Percentiles rank a stretch among this genome's conserved stretches.
These are phyloP conservation scores for Antigone vipio DNA, from an alignment of 2,113 vertebrate species.

Conservation along the genomic window DNA sequence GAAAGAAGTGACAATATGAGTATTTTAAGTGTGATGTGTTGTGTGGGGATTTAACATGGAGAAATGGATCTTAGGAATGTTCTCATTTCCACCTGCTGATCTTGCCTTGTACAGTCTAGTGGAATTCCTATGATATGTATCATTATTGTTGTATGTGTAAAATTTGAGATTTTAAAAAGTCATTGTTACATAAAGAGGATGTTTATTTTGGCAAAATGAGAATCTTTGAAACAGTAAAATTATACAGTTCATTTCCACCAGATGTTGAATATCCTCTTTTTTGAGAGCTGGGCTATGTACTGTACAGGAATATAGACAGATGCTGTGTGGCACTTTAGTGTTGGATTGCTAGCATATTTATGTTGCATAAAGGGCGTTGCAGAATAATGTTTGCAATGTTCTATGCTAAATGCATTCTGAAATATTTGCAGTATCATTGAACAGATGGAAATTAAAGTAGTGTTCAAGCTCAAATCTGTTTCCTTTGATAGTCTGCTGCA, in stretches of 20 bases:
- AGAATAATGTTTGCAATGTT: background rate
- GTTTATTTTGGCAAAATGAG: conserved; percentile 48
- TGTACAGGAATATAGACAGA: background rate
- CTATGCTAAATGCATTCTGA: background rate
- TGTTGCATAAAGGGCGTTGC: background rate
- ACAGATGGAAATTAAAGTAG: conserved; percentile 54
- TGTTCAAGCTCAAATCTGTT: background rate
- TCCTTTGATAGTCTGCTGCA: conserved; percentile 1
- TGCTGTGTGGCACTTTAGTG: background rate
- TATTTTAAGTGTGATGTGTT: background rate
- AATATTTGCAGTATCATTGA: background rate
- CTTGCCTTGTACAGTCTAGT: background rate
- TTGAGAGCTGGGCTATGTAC: background rate
- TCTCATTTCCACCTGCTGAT: background rate
- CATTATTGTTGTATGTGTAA: background rate
- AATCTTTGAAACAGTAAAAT: conserved; percentile 32
- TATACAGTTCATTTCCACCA: conserved; percentile 42
- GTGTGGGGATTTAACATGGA: background rate
- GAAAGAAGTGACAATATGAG: background rate
- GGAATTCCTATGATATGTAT: background rate
- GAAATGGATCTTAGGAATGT: background rate
- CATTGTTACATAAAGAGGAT: background rate
- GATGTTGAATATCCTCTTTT: background rate
- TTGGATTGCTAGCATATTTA: background rate
- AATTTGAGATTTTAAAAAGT: background rate